Conservation (phyloP, 1,140 invertebrate genomes). For the Ostrea edulis region DNA sequence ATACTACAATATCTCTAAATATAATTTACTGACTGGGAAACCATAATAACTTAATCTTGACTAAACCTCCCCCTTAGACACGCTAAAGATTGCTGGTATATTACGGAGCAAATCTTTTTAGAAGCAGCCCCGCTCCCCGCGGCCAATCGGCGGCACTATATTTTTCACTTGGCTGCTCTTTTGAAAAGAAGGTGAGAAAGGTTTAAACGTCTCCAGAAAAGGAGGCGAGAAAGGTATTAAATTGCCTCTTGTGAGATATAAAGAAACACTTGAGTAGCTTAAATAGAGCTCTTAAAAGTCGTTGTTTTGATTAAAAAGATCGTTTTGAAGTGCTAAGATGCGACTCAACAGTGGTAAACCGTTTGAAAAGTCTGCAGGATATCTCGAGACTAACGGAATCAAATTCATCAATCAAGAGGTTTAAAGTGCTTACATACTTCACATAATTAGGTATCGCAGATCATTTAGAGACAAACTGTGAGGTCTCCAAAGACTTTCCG, state of each 20-base stretch:
- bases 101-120: neutral
- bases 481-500: neutral
- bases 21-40: constrained; percentile 23
- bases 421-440: constrained; percentile 20
- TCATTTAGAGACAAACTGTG: constrained; percentile 11
- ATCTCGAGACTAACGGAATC: neutral
- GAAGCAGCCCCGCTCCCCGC: constrained; percentile 20
- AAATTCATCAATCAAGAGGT: constrained; percentile 9
- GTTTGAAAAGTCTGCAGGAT: constrained; percentile 28
- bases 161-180: constrained; percentile 50
- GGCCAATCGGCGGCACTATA: constrained; percentile 40
- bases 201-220: constrained; percentile 46
- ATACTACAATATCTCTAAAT: neutral
- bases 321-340: constrained; percentile 44
- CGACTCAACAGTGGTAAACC: constrained; percentile 37
- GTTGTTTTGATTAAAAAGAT: constrained; percentile 47
- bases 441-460: constrained; percentile 20
- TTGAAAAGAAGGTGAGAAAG: constrained; percentile 47
- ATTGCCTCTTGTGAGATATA: constrained; percentile 44
- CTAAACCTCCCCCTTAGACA: constrained; percentile 21
- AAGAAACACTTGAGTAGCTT: constrained; percentile 47
- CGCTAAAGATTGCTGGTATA: neutral
- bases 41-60: constrained; percentile 37
- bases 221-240: constrained; percentile 48
- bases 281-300: constrained; percentile 39